Conservation (phyloP, 2,888 invertebrate species). For the Cephus pulcher region DNA sequence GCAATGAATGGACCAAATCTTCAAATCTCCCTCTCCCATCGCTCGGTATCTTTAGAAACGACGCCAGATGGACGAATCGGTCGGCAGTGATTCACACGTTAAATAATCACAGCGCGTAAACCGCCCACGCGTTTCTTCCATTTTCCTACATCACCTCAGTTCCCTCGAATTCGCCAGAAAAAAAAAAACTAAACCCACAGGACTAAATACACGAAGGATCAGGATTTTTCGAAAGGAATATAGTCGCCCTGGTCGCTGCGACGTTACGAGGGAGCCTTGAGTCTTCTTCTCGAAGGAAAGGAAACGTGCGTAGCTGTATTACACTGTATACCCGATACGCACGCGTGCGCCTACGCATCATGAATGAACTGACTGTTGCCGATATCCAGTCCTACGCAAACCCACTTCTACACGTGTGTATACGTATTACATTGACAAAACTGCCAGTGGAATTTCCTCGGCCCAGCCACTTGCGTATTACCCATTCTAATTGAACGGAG, state of each 20-base stretch:
- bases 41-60: neutral
- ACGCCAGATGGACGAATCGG: neutral
- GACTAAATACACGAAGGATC: neutral
- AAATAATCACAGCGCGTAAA: neutral
- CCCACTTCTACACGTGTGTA: neutral
- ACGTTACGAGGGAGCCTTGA: neutral
- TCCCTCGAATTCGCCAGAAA: neutral
- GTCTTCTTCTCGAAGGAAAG: neutral
- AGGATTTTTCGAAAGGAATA: neutral
- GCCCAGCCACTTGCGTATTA: neutral
- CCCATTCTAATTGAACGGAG: neutral
- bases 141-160: neutral
- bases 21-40: neutral
- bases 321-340: neutral
- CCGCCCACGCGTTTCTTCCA: neutral
- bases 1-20: neutral
- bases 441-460: neutral
- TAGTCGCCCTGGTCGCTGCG: neutral
- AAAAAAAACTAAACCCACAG: neutral
- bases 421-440: neutral
- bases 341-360: neutral
- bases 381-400: neutral
- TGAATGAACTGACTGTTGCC: neutral
- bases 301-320: neutral
- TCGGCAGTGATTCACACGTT: neutral